Conservation (phyloP, 2,797 vertebrate species). For the Artibeus jamaicensis region DNA sequence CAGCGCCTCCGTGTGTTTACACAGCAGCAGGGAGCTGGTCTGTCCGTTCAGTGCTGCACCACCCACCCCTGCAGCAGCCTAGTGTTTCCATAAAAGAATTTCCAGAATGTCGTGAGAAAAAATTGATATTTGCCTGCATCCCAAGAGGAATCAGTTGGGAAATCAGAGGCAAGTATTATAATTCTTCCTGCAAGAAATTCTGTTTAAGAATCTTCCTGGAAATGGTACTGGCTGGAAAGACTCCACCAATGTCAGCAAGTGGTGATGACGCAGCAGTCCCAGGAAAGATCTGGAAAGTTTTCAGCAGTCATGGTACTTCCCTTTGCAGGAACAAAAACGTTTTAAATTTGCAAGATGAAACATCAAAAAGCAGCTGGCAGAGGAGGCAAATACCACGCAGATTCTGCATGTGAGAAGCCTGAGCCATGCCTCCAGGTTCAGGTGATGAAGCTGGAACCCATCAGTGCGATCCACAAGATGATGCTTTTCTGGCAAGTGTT, state of each 20-base stretch:
- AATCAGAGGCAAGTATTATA: neutral
- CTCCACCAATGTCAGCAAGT: neutral
- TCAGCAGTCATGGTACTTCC: neutral
- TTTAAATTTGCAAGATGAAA: neutral
- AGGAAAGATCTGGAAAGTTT: neutral
- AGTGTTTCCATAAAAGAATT: neutral
- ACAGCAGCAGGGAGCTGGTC: neutral
- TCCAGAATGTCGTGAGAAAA: neutral
- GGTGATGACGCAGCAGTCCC: rapidly evolving
- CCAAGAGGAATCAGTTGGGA: neutral
- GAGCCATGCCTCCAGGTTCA: neutral
- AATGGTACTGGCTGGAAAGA: neutral
- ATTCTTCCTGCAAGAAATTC: neutral
- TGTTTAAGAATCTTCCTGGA: neutral
- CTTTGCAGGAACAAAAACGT: neutral
- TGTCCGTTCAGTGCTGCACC: neutral
- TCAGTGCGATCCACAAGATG: neutral
- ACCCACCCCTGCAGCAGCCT: neutral
- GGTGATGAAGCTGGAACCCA: rapidly evolving
- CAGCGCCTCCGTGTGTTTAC: neutral
- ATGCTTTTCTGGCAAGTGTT: neutral
- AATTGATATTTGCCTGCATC: neutral
- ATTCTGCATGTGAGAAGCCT: neutral
- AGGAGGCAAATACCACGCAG: neutral
- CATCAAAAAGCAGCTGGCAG: neutral